Percentiles rank a stretch among this genome's conserved stretches.
These are phyloP conservation scores for Cichladusa arquata DNA, from an alignment of 2,113 vertebrate genomes.

Conservation along the genomic window DNA sequence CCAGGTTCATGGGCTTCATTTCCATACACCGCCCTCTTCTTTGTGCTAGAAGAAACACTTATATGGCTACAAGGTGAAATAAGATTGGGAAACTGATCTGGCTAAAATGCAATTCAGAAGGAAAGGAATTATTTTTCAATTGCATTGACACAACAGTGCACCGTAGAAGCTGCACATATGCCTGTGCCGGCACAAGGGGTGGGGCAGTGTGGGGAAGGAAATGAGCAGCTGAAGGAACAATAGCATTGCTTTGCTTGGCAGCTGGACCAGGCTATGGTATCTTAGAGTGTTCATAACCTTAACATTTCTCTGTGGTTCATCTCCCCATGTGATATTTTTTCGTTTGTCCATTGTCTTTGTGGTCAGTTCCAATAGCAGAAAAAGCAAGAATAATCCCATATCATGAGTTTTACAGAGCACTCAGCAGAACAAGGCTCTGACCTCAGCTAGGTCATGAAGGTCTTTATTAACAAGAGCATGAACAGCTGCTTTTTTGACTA, in stretches of 20 bases:
- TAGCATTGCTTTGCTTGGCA: constrained; percentile 55
- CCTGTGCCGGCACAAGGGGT: not conserved
- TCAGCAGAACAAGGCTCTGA: constrained; percentile 21
- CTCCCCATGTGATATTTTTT: constrained; percentile 11
- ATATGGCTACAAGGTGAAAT: not conserved
- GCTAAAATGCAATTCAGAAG: not conserved
- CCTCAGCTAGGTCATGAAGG: constrained; percentile 44
- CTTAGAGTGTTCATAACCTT: not conserved
- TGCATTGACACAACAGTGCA: not conserved
- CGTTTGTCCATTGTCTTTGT: not conserved
- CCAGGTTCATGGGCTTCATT: not conserved
- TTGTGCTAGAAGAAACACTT: not conserved
- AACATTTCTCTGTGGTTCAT: constrained; percentile 38
- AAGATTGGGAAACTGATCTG: not conserved
- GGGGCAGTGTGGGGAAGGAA: constrained; percentile 8
- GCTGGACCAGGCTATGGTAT: not conserved
- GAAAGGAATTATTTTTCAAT: not conserved
- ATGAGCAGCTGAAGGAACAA: constrained; percentile 33
- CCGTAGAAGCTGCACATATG: not conserved
- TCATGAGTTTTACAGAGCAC: constrained; percentile 13
- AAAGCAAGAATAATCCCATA: constrained; percentile 32
- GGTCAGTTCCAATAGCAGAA: constrained; percentile 32
- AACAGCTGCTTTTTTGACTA: constrained; percentile 47
- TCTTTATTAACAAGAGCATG: constrained; percentile 31
- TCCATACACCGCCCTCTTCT: not conserved